Base-by-base conservation (phyloP, 2,797 vertebrate genomes). In the Intellagama lesueurii region DNA sequence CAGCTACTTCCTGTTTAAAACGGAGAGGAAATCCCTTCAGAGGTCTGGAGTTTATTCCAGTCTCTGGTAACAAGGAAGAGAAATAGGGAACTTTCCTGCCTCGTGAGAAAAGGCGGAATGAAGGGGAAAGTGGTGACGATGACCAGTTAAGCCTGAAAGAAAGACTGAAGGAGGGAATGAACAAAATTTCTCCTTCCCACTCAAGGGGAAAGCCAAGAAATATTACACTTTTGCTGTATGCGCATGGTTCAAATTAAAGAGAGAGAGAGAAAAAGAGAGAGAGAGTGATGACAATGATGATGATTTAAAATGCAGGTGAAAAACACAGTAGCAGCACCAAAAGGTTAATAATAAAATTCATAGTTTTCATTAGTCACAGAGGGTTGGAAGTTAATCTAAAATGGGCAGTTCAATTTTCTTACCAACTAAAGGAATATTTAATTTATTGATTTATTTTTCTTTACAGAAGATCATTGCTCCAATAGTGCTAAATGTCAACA, bases 321-420 rank as follows among this genome's bases (percentile, higher is more conserved):
- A 28, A 73, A 4, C 49, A 86, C 80, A 83, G 9, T 87, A 56
- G 49, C 1, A 78, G 0, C 2, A 12, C 0, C 32, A 80, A 68
- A 26, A 84, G 52, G 86, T 84, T 30, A 28, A 75, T 87, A 87
- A 52, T 66, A 28, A 66, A 68, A 69, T 81, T 89, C 11, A 1
- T 40, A 19, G 0, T 5, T 91, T 87, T 77, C 72, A 87, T 91
- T 87, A 44, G 52, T 32, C 8, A 14, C 24, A 88, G 32, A 85
- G 90, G 22, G 40, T 64, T 91, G 24, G 22, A 76, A 81, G 81
- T 49, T 6, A 0, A 89, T 86, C 86, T n/a, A 87, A 60, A 16
- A 0, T 3, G 2, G 30, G 77, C 26, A n/a, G 8, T 89, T 85
- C 35, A 79, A 4, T 49, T 77, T 47, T 76, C 40, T 40, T 86